Percentiles rank a stretch among this genome's conserved stretches.
These are phyloP conservation scores for Suillia variegata DNA, from an alignment of 2,888 invertebrate genomes.

Conservation along the genomic window DNA sequence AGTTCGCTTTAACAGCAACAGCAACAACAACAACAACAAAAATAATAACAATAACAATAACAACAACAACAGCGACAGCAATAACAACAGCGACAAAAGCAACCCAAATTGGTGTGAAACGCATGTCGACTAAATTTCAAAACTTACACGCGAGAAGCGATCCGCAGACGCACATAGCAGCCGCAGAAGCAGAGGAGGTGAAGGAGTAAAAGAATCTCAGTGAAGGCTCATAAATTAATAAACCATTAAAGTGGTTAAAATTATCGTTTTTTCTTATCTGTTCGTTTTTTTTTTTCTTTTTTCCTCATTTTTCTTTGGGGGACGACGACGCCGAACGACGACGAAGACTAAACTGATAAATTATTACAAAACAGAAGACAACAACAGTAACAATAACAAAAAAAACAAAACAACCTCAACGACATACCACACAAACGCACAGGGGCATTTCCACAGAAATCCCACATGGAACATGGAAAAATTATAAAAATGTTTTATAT, in stretches of 20 bases:
- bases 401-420: constrained; percentile 9
- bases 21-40: constrained; percentile 33
- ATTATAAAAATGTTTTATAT: no score
- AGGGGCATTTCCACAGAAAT: not conserved
- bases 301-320: not conserved
- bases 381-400: constrained; percentile 18
- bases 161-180: constrained; percentile 32
- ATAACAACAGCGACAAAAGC: constrained; percentile 35
- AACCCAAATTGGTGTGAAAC: constrained; percentile 51
- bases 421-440: constrained; percentile 14
- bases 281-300: constrained; percentile 36
- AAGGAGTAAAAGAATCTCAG: constrained; percentile 42
- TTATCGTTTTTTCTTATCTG: constrained; percentile 60
- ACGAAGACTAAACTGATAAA: constrained; percentile 61
- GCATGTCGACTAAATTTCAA: constrained; percentile 30
- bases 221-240: constrained; percentile 62
- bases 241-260: constrained; percentile 62
- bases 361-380: constrained; percentile 55
- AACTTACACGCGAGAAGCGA: constrained; percentile 11
- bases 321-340: constrained; percentile 24
- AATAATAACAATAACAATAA: no score
- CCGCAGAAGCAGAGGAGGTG: constrained; percentile 19
- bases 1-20: constrained; percentile 29
- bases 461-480: no score
- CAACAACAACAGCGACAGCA: constrained; percentile 33